These are phyloP conservation scores for Melanotaenia boesemani DNA, from an alignment of 2,797 vertebrate genomes.

Conservation along the genomic window DNA sequence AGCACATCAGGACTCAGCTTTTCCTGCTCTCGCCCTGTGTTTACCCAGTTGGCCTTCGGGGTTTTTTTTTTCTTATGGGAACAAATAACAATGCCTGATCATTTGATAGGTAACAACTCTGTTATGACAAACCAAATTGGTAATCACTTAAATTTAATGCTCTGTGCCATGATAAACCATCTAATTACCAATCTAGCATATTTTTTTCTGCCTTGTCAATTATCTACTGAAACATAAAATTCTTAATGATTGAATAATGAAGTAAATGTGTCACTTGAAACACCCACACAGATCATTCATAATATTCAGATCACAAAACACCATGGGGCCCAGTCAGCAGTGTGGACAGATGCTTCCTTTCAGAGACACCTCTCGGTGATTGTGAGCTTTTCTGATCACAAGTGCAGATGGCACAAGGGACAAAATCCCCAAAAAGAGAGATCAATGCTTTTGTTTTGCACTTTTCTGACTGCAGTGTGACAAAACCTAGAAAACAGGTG, in stretches of 20 bases:
- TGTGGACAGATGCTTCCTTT: constrained; percentile 56
- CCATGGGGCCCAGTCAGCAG: constrained; percentile 18
- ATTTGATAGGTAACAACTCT: constrained; percentile 17
- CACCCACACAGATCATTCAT: constrained; percentile 23
- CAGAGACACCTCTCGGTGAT: constrained; percentile 22
- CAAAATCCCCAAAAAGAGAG: constrained; percentile 51
- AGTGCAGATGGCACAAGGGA: constrained; percentile 71
- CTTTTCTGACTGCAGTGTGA: constrained; percentile 35
- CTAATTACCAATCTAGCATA: constrained; percentile 64
- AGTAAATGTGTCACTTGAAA: constrained; percentile 36
- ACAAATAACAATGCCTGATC: constrained; percentile 18
- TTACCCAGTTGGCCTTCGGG: constrained; percentile 11
- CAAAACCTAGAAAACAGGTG: constrained; percentile 60
- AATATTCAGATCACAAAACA: constrained; percentile 38
- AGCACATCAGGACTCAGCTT: constrained; percentile 24
- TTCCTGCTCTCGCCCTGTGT: constrained; percentile 5
- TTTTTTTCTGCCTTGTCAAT: constrained; percentile 23
- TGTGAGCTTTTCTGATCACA: constrained; percentile 41
- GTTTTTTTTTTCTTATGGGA: constrained; percentile 23
- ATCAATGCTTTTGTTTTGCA: constrained; percentile 69
- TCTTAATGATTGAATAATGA: constrained; percentile 47
- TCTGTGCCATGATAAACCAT: constrained; percentile 58
- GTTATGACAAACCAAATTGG: constrained; percentile 51
- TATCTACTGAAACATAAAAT: constrained; percentile 16
- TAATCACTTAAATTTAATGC: constrained; percentile 19